Percentiles rank a stretch among this genome's conserved stretches.
phyloP scores from a whole-genome alignment of 1,140 invertebrate genomes.

The Drosophila saltans region DNA sequence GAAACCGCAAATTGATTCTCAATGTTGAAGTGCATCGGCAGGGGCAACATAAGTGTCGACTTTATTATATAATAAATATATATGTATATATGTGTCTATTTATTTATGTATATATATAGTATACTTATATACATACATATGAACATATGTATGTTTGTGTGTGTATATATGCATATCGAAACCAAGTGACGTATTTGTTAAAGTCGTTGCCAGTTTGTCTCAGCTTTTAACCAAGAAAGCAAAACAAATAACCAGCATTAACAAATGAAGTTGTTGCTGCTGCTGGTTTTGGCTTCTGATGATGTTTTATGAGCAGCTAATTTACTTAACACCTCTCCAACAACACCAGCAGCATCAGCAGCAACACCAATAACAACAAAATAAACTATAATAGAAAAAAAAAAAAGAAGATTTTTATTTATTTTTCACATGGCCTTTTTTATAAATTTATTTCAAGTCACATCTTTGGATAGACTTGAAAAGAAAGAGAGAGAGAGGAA shows the following conservation, averaged over 20 bases:
- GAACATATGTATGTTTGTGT: not conserved
- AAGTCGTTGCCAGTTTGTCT: constrained; percentile 71
- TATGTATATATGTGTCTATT: not conserved
- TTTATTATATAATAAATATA: constrained; percentile 57
- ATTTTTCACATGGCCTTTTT: constrained; percentile 75
- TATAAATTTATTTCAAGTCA: constrained; percentile 43
- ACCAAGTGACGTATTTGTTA: constrained; percentile 22
- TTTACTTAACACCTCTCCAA: constrained; percentile 77
- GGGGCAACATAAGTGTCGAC: constrained; percentile 35
- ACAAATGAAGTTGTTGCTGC: constrained; percentile 28
- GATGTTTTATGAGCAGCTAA: constrained; percentile 81
- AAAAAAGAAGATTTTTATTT: constrained; percentile 60
- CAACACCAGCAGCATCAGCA: constrained; percentile 39
- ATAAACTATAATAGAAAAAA: constrained; percentile 64
- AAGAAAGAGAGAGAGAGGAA: not conserved
- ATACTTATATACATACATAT: constrained; percentile 61
- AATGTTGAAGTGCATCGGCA: constrained; percentile 54
- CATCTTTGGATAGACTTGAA: constrained; percentile 21
- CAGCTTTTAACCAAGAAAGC: constrained; percentile 61
- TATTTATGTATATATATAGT: not conserved
- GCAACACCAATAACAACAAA: constrained; percentile 33
- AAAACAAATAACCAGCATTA: constrained; percentile 60
- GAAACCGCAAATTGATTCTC: constrained; percentile 73
- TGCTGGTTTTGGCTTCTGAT: constrained; percentile 57
- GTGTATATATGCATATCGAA: constrained; percentile 18